Conservation (phyloP, 1,140 invertebrate species). For the Apis cerana region DNA sequence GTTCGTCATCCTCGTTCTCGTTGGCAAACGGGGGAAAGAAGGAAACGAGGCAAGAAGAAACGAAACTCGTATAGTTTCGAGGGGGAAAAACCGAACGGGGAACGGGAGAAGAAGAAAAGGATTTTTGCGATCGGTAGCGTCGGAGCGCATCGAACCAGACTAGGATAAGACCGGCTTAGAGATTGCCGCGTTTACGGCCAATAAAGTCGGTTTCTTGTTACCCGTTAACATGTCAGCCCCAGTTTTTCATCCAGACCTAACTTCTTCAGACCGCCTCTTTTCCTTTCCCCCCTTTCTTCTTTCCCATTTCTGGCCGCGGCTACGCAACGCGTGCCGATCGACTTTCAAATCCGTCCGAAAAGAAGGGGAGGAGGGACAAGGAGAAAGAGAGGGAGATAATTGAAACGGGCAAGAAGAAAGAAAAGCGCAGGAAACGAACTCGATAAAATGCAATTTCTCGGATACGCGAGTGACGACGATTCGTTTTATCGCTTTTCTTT, state of each 20-base stretch:
- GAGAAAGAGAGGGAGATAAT: background rate
- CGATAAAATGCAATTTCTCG: constrained; percentile 32
- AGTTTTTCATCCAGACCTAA: constrained; percentile 73
- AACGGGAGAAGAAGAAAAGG: constrained; percentile 21
- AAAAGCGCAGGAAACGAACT: constrained; percentile 14
- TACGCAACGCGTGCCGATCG: background rate
- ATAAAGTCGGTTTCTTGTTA: constrained; percentile 78
- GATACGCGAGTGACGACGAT: background rate
- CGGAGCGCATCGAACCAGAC: constrained; percentile 56
- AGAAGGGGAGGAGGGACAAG: background rate
- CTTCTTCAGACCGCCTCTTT: constrained; percentile 27
- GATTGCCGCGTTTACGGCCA: constrained; percentile 77
- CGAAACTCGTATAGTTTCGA: background rate
- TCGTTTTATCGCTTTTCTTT: background rate
- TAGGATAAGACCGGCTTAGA: constrained; percentile 72
- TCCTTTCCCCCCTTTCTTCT: background rate
- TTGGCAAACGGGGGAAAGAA: too few relatives aligned
- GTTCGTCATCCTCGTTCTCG: background rate
- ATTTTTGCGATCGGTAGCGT: constrained; percentile 38
- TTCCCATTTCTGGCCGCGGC: constrained; percentile 29
- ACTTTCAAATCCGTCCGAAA: background rate
- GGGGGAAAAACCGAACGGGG: background rate
- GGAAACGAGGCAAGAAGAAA: background rate
- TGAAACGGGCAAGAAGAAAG: constrained; percentile 14
- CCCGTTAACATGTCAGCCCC: constrained; percentile 77